phyloP scores from a whole-genome alignment of 2,113 vertebrate species.

The Scortum barcoo region DNA sequence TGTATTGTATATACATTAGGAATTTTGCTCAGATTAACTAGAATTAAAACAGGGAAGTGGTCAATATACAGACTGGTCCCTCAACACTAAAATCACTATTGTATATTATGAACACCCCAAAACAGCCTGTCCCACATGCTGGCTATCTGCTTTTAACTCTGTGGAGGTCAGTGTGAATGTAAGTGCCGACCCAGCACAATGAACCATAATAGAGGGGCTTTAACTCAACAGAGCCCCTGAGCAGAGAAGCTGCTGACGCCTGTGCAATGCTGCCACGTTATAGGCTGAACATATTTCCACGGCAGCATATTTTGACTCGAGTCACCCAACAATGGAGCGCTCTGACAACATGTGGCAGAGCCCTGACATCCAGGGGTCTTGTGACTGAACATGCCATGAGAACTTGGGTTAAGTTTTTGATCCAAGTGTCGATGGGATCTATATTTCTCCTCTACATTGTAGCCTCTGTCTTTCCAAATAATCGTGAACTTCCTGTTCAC shows the following conservation, averaged over 20 bases:
- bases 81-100: background rate
- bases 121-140: background rate
- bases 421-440: too few species aligned
- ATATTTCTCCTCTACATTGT: too few species aligned
- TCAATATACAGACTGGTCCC: background rate
- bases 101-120: slow-evolving; percentile 13
- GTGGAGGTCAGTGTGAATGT: slow-evolving; percentile 50
- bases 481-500: too few species aligned
- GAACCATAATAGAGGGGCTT: slow-evolving; percentile 70
- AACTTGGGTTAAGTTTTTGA: too few species aligned
- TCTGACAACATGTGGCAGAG: slow-evolving; percentile 33
- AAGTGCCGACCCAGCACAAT: slow-evolving; percentile 57
- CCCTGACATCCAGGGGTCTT: background rate
- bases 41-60: background rate
- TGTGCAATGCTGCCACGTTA: slow-evolving; percentile 52
- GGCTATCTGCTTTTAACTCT: slow-evolving; percentile 11
- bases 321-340: slow-evolving; percentile 24
- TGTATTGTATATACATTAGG: background rate
- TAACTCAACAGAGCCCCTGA: slow-evolving; percentile 32
- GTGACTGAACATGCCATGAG: slow-evolving; percentile 10
- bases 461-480: too few species aligned
- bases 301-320: slow-evolving; percentile 59
- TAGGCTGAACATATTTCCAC: slow-evolving; percentile 60
- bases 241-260: slow-evolving; percentile 64
- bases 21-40: background rate